These are phyloP conservation scores for Patella depressa DNA, from an alignment of 2,888 invertebrate genomes.

Conservation along the genomic window DNA sequence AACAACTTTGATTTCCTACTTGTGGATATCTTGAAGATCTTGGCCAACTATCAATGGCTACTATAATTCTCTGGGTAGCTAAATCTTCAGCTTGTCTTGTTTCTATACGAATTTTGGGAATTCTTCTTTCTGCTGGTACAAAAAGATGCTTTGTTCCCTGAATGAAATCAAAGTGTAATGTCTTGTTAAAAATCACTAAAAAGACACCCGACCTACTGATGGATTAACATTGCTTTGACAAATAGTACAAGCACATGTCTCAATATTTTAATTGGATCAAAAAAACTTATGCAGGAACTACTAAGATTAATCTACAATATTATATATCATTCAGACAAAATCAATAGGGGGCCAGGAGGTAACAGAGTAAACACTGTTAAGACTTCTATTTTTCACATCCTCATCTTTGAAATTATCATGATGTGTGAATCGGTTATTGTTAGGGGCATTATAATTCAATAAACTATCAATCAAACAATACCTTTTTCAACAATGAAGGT, in stretches of 20 bases:
- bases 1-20: conserved; percentile 68
- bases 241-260: too few species aligned
- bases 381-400: not conserved
- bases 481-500: conserved; percentile 78
- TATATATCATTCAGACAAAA: too few species aligned
- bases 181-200: not conserved
- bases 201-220: not conserved
- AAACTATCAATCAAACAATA: conserved; percentile 35
- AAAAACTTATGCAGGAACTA: too few species aligned
- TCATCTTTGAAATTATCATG: not conserved
- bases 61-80: conserved; percentile 88
- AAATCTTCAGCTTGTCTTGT: conserved; percentile 87
- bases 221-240: too few species aligned
- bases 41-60: conserved; percentile 97
- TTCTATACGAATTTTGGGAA: conserved; percentile 95
- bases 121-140: conserved; percentile 92
- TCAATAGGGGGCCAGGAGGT: too few species aligned
- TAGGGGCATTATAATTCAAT: not conserved
- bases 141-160: conserved; percentile 76
- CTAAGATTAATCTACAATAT: too few species aligned
- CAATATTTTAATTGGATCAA: too few species aligned
- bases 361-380: too few species aligned
- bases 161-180: not conserved
- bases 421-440: too few species aligned
- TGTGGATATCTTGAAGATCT: conserved; percentile 90